Evolutionary conservation across 2,888 invertebrate genomes (phyloP), one percentile per base, ranked within the genome.

Genomic region (Syritta pipiens): DNA sequence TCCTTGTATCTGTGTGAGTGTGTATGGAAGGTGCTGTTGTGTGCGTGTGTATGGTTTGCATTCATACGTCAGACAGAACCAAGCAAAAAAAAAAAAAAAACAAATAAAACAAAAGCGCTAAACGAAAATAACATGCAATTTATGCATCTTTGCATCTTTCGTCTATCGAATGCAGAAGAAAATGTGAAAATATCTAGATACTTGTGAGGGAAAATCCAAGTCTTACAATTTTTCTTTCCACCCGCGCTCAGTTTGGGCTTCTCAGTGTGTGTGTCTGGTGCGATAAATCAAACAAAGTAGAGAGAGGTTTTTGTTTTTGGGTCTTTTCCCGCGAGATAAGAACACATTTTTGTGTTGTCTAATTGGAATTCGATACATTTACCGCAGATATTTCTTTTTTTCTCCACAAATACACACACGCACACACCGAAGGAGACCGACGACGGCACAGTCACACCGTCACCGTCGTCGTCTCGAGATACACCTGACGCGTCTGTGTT

Each of bases 31-130:
- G 28, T 26, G 48, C 19, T 12, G 1, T 10, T 35, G 24, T 28
- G 46, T 59, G 59, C 12, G 17, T 49, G 17, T 51, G 40, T 37
- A 28, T 6, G 28, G 17, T 51, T 51, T 28, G 24, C 26, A 12
- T 57, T 72, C 65, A 65, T 77, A 71, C 71, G 71, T 77, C 77
- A 77, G 72, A 77, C 53, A 60, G 35, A 67, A 75, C n/a, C n/a
- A n/a, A n/a, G n/a, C n/a, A n/a, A n/a, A n/a, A n/a, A n/a, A n/a
- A 28, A 67, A 60, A 77, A 60, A 55, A 71, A 71, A 71, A 53
- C 40, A 60, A 30, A 59, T 53, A 71, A 60, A 46, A 71, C 71
- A 76, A 19, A 48, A 20, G 46, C 51, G 24, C 32, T 17, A 20
- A 4, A 44, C 24, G 35, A 59, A 53, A 63, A 53, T 71, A 77